Percentiles rank a stretch among this genome's conserved stretches.
These are phyloP conservation scores for Caerostris darwini DNA, from an alignment of 1,140 invertebrate genomes.

Conservation along the genomic window DNA sequence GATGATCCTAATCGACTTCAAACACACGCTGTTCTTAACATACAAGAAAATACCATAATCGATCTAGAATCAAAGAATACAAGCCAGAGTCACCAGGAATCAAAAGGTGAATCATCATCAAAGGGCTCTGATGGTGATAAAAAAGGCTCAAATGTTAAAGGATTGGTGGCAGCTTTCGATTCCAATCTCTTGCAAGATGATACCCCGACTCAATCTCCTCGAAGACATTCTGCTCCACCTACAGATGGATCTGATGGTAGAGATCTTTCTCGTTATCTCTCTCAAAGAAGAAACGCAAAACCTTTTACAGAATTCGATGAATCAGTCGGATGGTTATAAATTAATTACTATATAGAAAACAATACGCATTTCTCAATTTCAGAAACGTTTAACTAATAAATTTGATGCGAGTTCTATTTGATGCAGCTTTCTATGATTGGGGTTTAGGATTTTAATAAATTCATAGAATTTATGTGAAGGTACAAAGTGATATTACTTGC, in stretches of 20 bases:
- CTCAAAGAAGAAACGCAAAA: conserved; percentile 32
- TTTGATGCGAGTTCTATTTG: too few species aligned
- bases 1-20: background rate
- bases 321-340: conserved; percentile 57
- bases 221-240: conserved; percentile 61
- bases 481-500: too few species aligned
- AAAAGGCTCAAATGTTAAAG: conserved; percentile 44
- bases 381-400: background rate
- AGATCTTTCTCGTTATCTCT: conserved; percentile 1
- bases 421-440: too few species aligned
- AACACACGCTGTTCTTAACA: too few species aligned
- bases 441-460: too few species aligned
- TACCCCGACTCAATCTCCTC: background rate
- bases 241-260: background rate
- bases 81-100: too few species aligned
- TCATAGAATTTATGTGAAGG: too few species aligned
- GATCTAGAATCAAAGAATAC: background rate
- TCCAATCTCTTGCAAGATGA: background rate
- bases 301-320: background rate
- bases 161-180: conserved; percentile 32
- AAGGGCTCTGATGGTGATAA: background rate
- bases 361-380: background rate
- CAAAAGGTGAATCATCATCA: background rate
- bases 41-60: background rate
- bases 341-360: background rate